phyloP scores from a whole-genome alignment of 2,113 vertebrate species.

The Notechis scutatus region DNA sequence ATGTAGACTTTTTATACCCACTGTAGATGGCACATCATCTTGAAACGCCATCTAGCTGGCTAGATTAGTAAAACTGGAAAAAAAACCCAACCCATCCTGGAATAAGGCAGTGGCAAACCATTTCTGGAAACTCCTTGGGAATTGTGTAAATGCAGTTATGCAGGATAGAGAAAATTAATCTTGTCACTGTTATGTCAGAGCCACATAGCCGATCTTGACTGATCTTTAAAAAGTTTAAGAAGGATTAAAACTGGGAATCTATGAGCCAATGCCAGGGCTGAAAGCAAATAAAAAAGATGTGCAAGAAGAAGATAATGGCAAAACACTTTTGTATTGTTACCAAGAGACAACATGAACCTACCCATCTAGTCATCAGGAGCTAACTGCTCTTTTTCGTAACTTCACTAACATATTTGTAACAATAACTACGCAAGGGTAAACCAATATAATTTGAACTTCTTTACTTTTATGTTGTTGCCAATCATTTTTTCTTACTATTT shows the following conservation, averaged over 20 bases:
- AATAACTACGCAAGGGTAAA: background rate
- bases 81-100: background rate
- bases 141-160: background rate
- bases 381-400: background rate
- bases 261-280: background rate
- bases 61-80: background rate
- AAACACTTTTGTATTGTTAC: background rate
- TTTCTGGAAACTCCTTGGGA: background rate
- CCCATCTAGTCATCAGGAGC: background rate
- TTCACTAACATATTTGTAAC: background rate
- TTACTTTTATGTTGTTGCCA: background rate
- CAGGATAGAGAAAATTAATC: background rate
- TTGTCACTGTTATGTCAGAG: background rate
- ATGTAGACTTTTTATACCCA: no score
- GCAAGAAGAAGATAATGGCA: background rate
- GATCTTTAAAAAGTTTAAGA: background rate
- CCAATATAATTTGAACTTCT: background rate
- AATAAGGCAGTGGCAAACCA: background rate
- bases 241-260: background rate
- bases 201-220: background rate
- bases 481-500: background rate
- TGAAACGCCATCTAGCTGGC: background rate
- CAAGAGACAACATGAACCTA: background rate
- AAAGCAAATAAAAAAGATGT: background rate
- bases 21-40: background rate